Evolutionary conservation across 1,140 invertebrate species (phyloP).

Genomic region (Heliothis subflexa): DNA sequence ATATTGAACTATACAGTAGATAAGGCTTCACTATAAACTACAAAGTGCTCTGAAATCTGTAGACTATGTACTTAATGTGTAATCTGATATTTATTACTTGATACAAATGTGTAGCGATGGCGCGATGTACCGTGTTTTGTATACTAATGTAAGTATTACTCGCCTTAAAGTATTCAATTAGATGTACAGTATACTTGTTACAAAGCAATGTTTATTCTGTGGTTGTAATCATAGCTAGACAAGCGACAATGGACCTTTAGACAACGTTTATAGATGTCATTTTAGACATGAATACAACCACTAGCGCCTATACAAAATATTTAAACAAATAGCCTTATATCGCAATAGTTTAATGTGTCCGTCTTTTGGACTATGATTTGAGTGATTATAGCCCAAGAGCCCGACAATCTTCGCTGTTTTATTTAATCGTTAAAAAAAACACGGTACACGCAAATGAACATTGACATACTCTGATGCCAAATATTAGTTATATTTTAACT

Average conservation of each 20-base stretch:
- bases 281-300: neutral
- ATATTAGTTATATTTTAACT: constrained; percentile 70
- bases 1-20: constrained; percentile 63
- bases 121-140: constrained; percentile 35
- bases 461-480: constrained; percentile 68
- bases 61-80: constrained; percentile 76
- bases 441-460: constrained; percentile 42
- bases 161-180: constrained; percentile 33
- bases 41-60: constrained; percentile 70
- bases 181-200: constrained; percentile 37
- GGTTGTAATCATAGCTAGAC: neutral
- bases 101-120: constrained; percentile 29
- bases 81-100: constrained; percentile 64
- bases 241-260: neutral
- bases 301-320: constrained; percentile 17
- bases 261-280: neutral
- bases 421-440: constrained; percentile 23
- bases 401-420: constrained; percentile 1
- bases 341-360: constrained; percentile 25
- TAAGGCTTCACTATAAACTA: constrained; percentile 70
- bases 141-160: constrained; percentile 32
- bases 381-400: neutral
- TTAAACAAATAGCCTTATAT: constrained; percentile 34
- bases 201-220: constrained; percentile 23
- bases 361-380: neutral